Base-by-base conservation (phyloP, 2,113 vertebrate species). In the Lampris incognitus region DNA sequence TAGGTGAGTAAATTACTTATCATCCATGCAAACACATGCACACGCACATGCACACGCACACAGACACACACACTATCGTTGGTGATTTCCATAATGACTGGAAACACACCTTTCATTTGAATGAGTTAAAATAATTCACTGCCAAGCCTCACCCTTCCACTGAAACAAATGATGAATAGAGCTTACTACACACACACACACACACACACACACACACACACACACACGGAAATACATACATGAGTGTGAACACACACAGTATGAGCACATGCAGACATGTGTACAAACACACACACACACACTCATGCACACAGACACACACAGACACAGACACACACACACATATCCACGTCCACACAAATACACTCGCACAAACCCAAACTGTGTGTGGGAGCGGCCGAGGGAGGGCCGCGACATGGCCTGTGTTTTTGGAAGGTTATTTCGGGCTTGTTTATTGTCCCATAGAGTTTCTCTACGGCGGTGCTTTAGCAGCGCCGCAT, bases 381-480 rank as follows among this genome's bases (percentile, higher is more conserved):
- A 37, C 13, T 44, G n/a, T 48, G 4, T 39, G 71, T 63, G 63
- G 42, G 65, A 51, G n/a, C 3, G 9, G 9, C 38, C 65, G 66
- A 48, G n/a, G 72, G 38, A 62, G 13, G 60, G 36, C 60, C 55
- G 7, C 66, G 68, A 51, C 72, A 42, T 46, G 44, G 58, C 11
- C 58, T 42, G 37, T 60, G 38, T 60, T 60, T 10, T 60, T 60
- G 9, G 37, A 39, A 60, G 39, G 38, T 60, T 60, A 60, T 60
- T 81, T 79, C 24, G 36, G 48, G 58, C 64, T 75, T 60, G 59
- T 72, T 69, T 54, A 55, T 42, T 40, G 50, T 61, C 49, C 66
- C 50, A 39, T 46, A 59, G 40, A 52, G 51, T 69, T 52, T 70
- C 69, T 69, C 64, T 52, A 7, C 11, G 58, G 13, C 5, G n/a